These are phyloP conservation scores for Morelia viridis DNA, from an alignment of 2,797 vertebrate species.

Conservation along the genomic window DNA sequence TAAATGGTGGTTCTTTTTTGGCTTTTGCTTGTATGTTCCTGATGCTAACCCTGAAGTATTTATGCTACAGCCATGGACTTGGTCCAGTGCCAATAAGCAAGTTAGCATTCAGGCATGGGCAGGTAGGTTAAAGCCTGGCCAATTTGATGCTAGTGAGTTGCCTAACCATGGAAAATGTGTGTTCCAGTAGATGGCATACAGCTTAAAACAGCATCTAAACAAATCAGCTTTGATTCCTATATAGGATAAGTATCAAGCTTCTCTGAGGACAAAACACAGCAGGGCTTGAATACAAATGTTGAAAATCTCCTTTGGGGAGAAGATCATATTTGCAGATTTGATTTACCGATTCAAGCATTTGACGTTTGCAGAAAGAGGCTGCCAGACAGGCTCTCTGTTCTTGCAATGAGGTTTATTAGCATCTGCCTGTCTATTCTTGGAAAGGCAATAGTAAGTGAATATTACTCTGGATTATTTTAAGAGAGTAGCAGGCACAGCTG, in stretches of 20 bases:
- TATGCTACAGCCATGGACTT: not conserved
- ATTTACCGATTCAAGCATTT: not conserved
- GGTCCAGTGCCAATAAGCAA: not conserved
- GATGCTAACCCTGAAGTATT: slow-evolving; percentile 8
- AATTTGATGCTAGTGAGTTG: not conserved
- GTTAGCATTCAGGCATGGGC: not conserved
- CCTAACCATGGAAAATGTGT: not conserved
- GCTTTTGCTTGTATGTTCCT: slow-evolving; percentile 3
- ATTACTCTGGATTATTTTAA: slow-evolving; percentile 15
- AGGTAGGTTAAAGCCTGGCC: not conserved
- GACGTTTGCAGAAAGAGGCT: not conserved
- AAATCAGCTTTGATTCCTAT: slow-evolving; percentile 25
- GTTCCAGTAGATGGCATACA: not conserved
- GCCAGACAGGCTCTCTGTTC: not conserved
- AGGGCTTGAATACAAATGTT: not conserved
- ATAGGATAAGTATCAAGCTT: slow-evolving; percentile 22
- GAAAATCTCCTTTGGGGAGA: not conserved
- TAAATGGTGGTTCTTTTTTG: not conserved
- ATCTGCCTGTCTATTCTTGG: slow-evolving; percentile 3
- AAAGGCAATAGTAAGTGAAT: not conserved
- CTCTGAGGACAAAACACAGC: slow-evolving; percentile 8
- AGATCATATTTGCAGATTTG: slow-evolving; percentile 9
- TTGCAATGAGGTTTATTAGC: slow-evolving; percentile 13
- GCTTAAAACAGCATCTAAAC: slow-evolving; percentile 5
- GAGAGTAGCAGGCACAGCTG: not conserved